Conservation (phyloP, 2,888 invertebrate genomes). For the Drosophila recens region DNA sequence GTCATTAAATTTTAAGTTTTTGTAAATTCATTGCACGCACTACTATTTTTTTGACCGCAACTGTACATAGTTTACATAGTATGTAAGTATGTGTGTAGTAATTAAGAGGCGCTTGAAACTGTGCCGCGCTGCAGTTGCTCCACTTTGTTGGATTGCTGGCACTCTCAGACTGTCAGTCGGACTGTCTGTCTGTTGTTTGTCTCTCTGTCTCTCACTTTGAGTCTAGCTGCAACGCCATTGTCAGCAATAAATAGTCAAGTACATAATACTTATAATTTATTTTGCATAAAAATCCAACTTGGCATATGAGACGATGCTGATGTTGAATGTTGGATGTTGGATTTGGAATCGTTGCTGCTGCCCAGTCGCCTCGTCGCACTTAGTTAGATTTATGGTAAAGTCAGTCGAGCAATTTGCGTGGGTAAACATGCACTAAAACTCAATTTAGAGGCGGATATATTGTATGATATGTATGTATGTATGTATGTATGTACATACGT, state of each 20-base stretch:
- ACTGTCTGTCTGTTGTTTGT: constrained; percentile 8
- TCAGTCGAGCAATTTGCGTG: constrained; percentile 84
- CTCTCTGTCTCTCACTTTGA: constrained; percentile 11
- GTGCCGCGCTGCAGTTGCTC: constrained; percentile 63
- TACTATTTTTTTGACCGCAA: too few species aligned
- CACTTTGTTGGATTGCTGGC: constrained; percentile 36
- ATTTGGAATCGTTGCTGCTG: constrained; percentile 13
- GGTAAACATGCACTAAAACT: constrained; percentile 84
- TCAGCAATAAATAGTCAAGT: constrained; percentile 79
- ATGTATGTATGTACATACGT: constrained; percentile 18
- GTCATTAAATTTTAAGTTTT: too few species aligned
- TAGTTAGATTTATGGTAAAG: constrained; percentile 80
- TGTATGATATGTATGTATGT: constrained; percentile 60
- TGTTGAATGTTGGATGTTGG: constrained; percentile 23
- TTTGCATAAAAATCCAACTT: constrained; percentile 69
- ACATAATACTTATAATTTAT: constrained; percentile 79
- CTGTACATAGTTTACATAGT: neutral
- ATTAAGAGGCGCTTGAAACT: constrained; percentile 70
- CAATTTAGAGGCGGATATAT: constrained; percentile 77
- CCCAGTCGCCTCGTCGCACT: constrained; percentile 57
- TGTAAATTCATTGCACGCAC: too few species aligned
- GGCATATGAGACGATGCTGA: constrained; percentile 44
- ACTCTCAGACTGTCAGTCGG: constrained; percentile 10
- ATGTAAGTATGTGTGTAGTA: constrained; percentile 42
- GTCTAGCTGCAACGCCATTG: constrained; percentile 49